Evolutionary conservation across 2,113 vertebrate genomes (phyloP), one percentile per base, ranked within the genome.

Genomic region (Pao palembangensis): DNA sequence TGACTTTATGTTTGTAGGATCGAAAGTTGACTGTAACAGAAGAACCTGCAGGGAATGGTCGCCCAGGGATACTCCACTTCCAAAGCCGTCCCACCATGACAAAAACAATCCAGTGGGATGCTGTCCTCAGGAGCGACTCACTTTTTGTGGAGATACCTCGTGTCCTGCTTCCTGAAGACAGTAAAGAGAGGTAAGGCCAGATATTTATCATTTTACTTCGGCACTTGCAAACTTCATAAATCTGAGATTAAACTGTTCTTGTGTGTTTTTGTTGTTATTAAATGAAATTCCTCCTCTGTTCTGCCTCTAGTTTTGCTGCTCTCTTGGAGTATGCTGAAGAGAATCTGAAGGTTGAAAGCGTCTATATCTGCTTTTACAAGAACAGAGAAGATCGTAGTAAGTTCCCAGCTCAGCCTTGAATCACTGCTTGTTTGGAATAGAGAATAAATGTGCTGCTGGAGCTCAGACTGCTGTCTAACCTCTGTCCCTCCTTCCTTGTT

Each of bases 361-460:
- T 92, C 64, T 90, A 89, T 71, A 88, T 92, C 87, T 93, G 91
- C 85, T 92, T 93, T 79, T 93, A 92, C 82, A 92, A 92, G 87
- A 92, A 85, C 85, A 71, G 91, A 86, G 91, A 92, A 57, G 92
- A 92, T 78, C 86, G 91, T 76, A 89, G 91, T 92, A 84, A 0
- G 89, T 51, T 10, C 10, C 17, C 5, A 23, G 5, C 17, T 20
- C 44, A n/a, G 15, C 25, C 13, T 16, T 53, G 2, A 15, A 6
- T 7, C 25, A 15, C 42, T 43, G 10, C 42, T 43, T 3, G 15
- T 43, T 43, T 43, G 10, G 42, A 43, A 43, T 12, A 43, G 42
- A 43, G 3, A 43, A 15, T 12, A 44, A 44, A 1, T 15, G 10
- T 28, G 34, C 8, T 38, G 34, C 34, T 38, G 34, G 11, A 12